Base-by-base conservation (phyloP, 1,140 invertebrate genomes). In the Drosophila ogumai region DNA sequence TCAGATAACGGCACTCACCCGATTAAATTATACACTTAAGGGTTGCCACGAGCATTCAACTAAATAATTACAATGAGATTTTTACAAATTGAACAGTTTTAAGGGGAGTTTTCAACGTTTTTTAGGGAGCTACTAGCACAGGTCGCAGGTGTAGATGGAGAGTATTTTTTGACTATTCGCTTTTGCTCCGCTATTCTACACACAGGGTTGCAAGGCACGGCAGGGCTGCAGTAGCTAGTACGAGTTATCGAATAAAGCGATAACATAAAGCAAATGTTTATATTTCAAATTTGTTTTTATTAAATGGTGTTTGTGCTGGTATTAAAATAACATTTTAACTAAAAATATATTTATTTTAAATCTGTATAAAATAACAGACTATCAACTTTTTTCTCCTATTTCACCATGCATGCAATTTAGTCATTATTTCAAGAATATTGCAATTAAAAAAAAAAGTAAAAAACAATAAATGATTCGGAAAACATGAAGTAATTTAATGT, bases 131-230 rank as follows among this genome's bases (percentile, higher is more conserved):
- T 63, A 82, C 43, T n/a, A 60, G 50, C 71, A 68, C 75, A 86
- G 73, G 61, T 82, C 67, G 80, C 84, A 87, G 84, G 85, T 88
- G 79, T 68, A 66, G 79, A 63, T 71, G 58, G 68, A 71, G 52
- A 80, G 64, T 75, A 61, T 82, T 82, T 60, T 54, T 54, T 54
- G 50, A 77, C 61, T 54, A 82, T 87, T 87, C 34, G 79, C 84
- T 88, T 87, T 87, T 88, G 73, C 46, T 64, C 54, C 61, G 72
- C 72, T 87, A 87, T 87, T 87, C 84, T 87, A 87, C 84, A 87
- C 84, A 87, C 84, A 87, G 84, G 58, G 84, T 82, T 84, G 84
- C 50, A 86, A 63, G 47, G 44, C 46, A 49, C 47, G 36, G 40
- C 47, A 87, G 69, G 79, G 79, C n/a, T 82, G 69, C 28, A 57